Evolutionary conservation across 2,797 vertebrate genomes (phyloP), one percentile per base, ranked within the genome.

Genomic region (Aselliscus stoliczkanus): DNA sequence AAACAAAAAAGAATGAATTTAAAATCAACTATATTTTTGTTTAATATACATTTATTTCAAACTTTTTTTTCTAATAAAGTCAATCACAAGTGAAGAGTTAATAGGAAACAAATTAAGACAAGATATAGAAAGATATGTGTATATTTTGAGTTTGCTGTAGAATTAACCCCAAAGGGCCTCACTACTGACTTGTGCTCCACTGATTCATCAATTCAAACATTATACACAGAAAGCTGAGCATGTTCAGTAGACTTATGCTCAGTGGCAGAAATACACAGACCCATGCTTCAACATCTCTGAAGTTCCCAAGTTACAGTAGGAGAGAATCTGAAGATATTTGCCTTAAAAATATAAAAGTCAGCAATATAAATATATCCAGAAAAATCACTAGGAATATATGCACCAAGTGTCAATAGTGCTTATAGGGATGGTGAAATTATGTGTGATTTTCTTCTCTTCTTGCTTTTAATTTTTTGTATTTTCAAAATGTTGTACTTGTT

Each of bases 1-100:
- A 95, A 64, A 67, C 60, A 23, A 83, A 82, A 72, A 82, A 47
- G 50, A 83, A 90, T 85, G 37, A 77, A 85, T 91, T 94, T 79
- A n/a, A 54, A 54, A 54, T 85, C 54, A 90, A 60, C 14, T 27
- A 2, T 42, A 42, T 76, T 90, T 95, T 90, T 42, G 47, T 39
- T 42, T 69, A 56, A 39, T 44, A 27, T 12, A 85, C 17, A 52
- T 89, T 65, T 77, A 87, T 62, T 88, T 84, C 58, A 93, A 86
- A 88, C 11, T 64, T 37, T 91, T 42, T 42, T 86, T 91, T 60
- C 52, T 44, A 60, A 56, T 50, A 56, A 88, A 67, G 4, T 15
- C 9, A 47, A 42, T 93, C 90, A n/a, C 27, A 81, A 83, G 56
- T 12, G 87, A 10, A 34, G 52, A 86, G 12, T 4, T 90, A 91